phyloP scores from a whole-genome alignment of 2,888 invertebrate species.

The Clunio marinus region DNA sequence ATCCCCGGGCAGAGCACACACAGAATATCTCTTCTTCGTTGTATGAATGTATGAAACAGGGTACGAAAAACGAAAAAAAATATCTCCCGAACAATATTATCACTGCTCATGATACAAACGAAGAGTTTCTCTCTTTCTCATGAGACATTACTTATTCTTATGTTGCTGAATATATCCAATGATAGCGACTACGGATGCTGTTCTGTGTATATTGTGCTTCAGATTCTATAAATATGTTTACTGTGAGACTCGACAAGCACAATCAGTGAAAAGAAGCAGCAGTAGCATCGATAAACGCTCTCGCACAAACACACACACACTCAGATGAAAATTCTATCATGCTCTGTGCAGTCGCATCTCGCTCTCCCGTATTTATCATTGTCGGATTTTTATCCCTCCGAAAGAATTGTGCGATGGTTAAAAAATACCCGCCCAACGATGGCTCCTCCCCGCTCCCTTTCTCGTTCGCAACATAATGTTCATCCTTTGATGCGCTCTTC shows the following conservation, averaged over 20 bases:
- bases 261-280: too few species aligned
- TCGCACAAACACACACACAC: background rate
- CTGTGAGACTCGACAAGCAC: background rate
- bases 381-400: background rate
- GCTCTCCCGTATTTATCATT: background rate
- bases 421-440: background rate
- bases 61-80: too few species aligned
- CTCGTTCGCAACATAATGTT: background rate
- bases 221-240: constrained; percentile 19
- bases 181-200: constrained; percentile 14
- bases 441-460: background rate
- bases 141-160: constrained; percentile 16
- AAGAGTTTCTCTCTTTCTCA: constrained; percentile 23
- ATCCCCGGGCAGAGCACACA: constrained; percentile 20
- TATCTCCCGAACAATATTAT: constrained; percentile 14
- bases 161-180: constrained; percentile 17
- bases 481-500: constrained; percentile 31
- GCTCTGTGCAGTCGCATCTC: background rate
- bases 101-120: constrained; percentile 29
- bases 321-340: background rate
- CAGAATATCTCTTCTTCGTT: constrained; percentile 4
- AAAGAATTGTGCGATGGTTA: background rate
- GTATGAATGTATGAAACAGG: background rate
- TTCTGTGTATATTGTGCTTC: background rate
- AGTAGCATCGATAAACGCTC: too few species aligned